Percentiles rank a stretch among this genome's conserved stretches.
These are phyloP conservation scores for Parnassius orleans DNA, from an alignment of 2,888 invertebrate species.

Conservation along the genomic window DNA sequence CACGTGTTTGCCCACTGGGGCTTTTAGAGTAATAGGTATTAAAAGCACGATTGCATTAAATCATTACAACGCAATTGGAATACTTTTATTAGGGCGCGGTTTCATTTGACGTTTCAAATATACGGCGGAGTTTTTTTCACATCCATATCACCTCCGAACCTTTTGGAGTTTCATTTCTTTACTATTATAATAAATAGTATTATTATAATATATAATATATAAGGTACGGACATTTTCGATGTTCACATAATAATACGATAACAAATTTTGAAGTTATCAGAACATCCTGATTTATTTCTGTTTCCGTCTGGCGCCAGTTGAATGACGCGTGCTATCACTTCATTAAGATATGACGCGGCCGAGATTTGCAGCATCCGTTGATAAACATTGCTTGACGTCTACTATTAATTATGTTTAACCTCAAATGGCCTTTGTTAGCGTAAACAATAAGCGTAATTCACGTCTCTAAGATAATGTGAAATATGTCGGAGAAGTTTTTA, in stretches of 20 bases:
- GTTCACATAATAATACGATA: too few relatives aligned
- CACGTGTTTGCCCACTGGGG: not conserved
- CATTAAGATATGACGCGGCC: not conserved
- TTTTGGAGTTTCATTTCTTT: too few relatives aligned
- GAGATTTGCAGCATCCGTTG: conserved; percentile 15
- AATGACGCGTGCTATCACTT: not conserved
- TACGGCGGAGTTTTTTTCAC: too few relatives aligned
- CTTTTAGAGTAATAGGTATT: not conserved
- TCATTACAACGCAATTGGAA: not conserved
- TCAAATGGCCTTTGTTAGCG: not conserved
- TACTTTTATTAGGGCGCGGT: too few relatives aligned
- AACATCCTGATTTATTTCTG: conserved; percentile 6
- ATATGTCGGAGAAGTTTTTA: not conserved
- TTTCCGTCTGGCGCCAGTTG: conserved; percentile 15
- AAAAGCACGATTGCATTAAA: not conserved
- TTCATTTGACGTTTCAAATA: too few relatives aligned
- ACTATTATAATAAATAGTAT: too few relatives aligned
- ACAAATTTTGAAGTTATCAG: conserved; percentile 4
- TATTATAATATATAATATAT: too few relatives aligned
- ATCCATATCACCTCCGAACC: too few relatives aligned
- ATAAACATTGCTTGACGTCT: conserved; percentile 9
- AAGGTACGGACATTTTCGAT: too few relatives aligned
- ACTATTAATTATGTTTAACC: not conserved
- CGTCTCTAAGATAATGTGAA: not conserved
- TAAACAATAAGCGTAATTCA: conserved; percentile 1